A percentile compares a stretch with the other conserved stretches of the same genome.
Evolutionary conservation across 2,888 invertebrate genomes (phyloP).

Genomic region (Troides aeacus): DNA sequence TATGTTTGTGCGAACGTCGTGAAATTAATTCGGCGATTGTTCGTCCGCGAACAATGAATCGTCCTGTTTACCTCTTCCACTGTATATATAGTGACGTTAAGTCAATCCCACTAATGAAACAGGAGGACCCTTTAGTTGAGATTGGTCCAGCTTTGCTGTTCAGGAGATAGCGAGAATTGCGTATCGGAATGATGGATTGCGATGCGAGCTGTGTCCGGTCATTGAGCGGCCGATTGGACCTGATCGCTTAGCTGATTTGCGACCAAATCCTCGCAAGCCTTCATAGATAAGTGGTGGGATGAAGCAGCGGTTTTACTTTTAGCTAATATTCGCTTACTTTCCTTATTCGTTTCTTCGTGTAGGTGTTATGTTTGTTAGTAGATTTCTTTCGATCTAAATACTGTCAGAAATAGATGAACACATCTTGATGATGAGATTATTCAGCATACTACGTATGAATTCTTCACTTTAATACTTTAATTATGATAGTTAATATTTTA

Average conservation of each 20-base stretch:
- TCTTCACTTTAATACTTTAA: no score
- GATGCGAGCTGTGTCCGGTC: slow-evolving; percentile 20
- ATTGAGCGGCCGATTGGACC: slow-evolving; percentile 28
- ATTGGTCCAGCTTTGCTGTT: slow-evolving; percentile 40
- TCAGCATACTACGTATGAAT: no score
- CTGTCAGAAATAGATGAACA: no score
- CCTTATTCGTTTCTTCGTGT: background rate
- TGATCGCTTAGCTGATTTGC: slow-evolving; percentile 33
- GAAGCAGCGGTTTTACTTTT: slow-evolving; percentile 30
- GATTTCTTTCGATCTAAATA: no score
- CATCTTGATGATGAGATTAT: no score
- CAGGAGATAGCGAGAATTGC: slow-evolving; percentile 37
- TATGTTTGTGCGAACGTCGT: slow-evolving; percentile 37
- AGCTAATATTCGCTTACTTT: background rate
- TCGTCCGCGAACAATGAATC: slow-evolving; percentile 40
- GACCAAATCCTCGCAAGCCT: slow-evolving; percentile 19
- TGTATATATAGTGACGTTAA: slow-evolving; percentile 23
- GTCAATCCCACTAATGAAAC: slow-evolving; percentile 42
- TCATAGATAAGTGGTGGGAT: slow-evolving; percentile 33
- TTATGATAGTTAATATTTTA: no score
- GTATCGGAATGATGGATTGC: slow-evolving; percentile 40
- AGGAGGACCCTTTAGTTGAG: slow-evolving; percentile 35
- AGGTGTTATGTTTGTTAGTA: no score
- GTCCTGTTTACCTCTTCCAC: slow-evolving; percentile 34
- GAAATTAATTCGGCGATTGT: slow-evolving; percentile 38